A percentile compares a stretch with the other conserved stretches of the same genome.
Conservation (phyloP, 2,888 invertebrate genomes). For the Chesias legatella region DNA sequence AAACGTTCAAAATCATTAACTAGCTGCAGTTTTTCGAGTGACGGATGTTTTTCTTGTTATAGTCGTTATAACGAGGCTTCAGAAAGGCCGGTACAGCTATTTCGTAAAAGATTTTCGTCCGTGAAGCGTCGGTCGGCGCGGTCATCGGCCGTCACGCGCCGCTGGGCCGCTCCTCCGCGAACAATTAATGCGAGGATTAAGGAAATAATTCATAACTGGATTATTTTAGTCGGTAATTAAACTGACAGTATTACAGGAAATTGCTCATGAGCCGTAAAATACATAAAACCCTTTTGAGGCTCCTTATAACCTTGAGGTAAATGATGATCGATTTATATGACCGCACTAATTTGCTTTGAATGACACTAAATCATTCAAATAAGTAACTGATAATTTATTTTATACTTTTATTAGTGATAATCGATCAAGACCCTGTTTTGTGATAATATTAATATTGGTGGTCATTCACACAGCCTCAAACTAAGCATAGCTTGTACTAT, state of each 20-base stretch:
- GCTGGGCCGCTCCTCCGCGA: constrained; percentile 34
- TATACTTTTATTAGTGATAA: too few species aligned
- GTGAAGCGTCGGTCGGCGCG: constrained; percentile 36
- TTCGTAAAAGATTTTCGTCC: constrained; percentile 42
- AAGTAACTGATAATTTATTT: too few species aligned
- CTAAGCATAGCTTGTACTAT: too few species aligned
- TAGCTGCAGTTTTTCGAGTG: neutral
- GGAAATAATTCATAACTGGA: constrained; percentile 26
- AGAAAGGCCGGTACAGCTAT: constrained; percentile 34
- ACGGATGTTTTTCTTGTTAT: constrained; percentile 26
- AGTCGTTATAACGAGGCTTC: constrained; percentile 21
- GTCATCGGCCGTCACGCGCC: constrained; percentile 54
- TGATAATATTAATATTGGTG: too few species aligned
- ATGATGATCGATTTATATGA: neutral
- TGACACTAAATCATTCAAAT: too few species aligned
- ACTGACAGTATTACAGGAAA: constrained; percentile 15
- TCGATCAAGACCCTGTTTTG: too few species aligned
- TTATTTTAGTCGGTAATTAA: constrained; percentile 15
- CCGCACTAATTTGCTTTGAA: too few species aligned
- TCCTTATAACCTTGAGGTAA: neutral
- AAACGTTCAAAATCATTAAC: neutral
- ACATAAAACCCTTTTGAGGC: neutral
- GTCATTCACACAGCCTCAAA: too few species aligned
- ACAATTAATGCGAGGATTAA: constrained; percentile 21
- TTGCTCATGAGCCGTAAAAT: constrained; percentile 12